Percentiles rank a stretch among this genome's conserved stretches.
These are phyloP conservation scores for Orchesellides sinensis DNA, from an alignment of 2,888 invertebrate species.

Conservation along the genomic window DNA sequence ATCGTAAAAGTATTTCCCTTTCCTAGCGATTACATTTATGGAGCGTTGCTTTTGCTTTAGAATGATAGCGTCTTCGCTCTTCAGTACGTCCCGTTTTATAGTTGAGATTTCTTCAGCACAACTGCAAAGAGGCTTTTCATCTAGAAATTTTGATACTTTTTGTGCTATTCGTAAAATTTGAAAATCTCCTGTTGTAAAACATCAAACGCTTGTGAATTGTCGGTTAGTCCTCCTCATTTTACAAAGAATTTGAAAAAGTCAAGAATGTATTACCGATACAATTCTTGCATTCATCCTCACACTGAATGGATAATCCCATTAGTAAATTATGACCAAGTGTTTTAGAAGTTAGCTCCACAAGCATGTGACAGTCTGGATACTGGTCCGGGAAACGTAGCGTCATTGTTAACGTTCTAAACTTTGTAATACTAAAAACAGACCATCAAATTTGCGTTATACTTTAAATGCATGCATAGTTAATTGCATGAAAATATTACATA, in stretches of 20 bases:
- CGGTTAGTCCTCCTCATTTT: no score
- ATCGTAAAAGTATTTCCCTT: slow-evolving; percentile 82
- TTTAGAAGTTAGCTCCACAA: slow-evolving; percentile 85
- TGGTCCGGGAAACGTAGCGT: slow-evolving; percentile 83
- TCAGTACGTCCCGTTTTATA: slow-evolving; percentile 79
- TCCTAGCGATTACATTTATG: slow-evolving; percentile 80
- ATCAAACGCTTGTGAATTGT: no score
- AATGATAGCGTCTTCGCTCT: slow-evolving; percentile 81
- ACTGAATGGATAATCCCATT: slow-evolving; percentile 81
- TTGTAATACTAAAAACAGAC: slow-evolving; percentile 78
- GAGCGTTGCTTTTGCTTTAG: slow-evolving; percentile 83
- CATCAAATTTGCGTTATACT: not conserved
- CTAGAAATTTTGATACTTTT: slow-evolving; percentile 82
- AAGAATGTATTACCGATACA: slow-evolving; percentile 28
- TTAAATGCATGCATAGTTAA: not conserved
- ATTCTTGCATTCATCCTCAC: slow-evolving; percentile 81
- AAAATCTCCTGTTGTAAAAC: slow-evolving; percentile 52
- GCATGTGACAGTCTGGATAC: slow-evolving; percentile 81
- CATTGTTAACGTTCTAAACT: slow-evolving; percentile 81
- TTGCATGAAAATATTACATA: not conserved
- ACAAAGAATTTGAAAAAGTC: no score
- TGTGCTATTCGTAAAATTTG: slow-evolving; percentile 81
- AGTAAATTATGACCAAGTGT: slow-evolving; percentile 82
- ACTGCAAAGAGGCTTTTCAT: slow-evolving; percentile 84
- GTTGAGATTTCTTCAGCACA: slow-evolving; percentile 84